A percentile compares a stretch with the other conserved stretches of the same genome.
Conservation (phyloP, 2,113 vertebrate genomes). For the Nymphicus hollandicus region DNA sequence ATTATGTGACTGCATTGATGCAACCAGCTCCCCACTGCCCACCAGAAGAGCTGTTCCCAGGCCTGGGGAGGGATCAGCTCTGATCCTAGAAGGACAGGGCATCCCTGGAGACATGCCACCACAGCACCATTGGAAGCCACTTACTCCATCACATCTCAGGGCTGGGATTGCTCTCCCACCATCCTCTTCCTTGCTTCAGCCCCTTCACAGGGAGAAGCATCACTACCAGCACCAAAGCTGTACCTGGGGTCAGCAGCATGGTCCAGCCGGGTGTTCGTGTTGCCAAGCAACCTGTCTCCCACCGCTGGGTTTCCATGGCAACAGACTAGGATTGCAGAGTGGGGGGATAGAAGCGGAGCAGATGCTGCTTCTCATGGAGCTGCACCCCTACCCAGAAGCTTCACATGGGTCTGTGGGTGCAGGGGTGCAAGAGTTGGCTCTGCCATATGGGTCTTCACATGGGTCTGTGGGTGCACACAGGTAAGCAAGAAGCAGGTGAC, state of each 20-base stretch:
- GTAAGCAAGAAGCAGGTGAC: not conserved
- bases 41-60: not conserved
- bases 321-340: fast-evolving
- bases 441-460: not conserved
- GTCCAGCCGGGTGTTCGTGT: not conserved
- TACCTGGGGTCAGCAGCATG: not conserved
- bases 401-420: fast-evolving
- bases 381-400: not conserved
- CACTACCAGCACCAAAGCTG: fast-evolving
- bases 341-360: not conserved
- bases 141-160: not conserved
- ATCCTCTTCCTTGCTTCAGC: not conserved
- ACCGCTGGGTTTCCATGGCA: not conserved
- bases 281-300: constrained; percentile 5
- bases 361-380: not conserved
- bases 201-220: not conserved
- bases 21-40: not conserved
- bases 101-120: not conserved
- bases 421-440: fast-evolving
- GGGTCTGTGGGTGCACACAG: not conserved
- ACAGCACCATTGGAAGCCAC: not conserved
- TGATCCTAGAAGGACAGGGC: fast-evolving
- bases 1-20: fast-evolving
- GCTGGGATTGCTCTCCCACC: not conserved
- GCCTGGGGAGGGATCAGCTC: not conserved